Evolutionary conservation across 1,140 invertebrate species (phyloP), one percentile per base, ranked within the genome.

Genomic region (Drosophila ercepeae): DNA sequence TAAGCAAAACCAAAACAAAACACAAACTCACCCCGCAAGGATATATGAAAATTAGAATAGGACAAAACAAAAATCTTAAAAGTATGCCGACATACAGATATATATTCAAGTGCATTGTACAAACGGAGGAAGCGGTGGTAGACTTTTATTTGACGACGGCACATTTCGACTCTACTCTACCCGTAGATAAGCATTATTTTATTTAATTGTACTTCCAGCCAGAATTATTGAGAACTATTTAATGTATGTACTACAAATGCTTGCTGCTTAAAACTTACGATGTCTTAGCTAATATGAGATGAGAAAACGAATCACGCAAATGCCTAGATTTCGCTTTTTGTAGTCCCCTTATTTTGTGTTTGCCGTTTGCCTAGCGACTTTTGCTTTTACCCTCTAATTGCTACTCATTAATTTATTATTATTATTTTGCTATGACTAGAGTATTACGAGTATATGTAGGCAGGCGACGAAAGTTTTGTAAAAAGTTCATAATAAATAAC

Each of bases 391-490:
- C 63, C 49, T 14, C 48, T 67, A 67, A 67, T 55, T 72, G 72
- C 64, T 61, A 83, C 64, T 84, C 70, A 84, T 70, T 88, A 74
- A 83, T 65, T 88, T 88, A 89, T 89, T 86, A 89, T 89, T 86
- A 63, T 81, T 75, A 39, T 88, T 69, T 77, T 78, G 65, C 63
- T 75, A 71, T 68, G 39, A 69, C 44, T 72, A 72, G 69, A 70
- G 77, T 88, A 84, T 88, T 71, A n/a, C n/a, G n/a, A n/a, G n/a
- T n/a, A 54, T 53, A 60, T 67, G 48, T 53, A 60, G 42, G 53
- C 36, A 61, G 51, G 68, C 49, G 25, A 60, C 36, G 51, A 67
- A 48, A 51, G 29, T 65, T 59, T 76, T 86, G 82, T 86, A 86
- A 61, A 86, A 88, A 86, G 67, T 84, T 63, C 72, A 69, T 74